phyloP scores from a whole-genome alignment of 2,797 vertebrate genomes.

The Rousettus madagascariensis region DNA sequence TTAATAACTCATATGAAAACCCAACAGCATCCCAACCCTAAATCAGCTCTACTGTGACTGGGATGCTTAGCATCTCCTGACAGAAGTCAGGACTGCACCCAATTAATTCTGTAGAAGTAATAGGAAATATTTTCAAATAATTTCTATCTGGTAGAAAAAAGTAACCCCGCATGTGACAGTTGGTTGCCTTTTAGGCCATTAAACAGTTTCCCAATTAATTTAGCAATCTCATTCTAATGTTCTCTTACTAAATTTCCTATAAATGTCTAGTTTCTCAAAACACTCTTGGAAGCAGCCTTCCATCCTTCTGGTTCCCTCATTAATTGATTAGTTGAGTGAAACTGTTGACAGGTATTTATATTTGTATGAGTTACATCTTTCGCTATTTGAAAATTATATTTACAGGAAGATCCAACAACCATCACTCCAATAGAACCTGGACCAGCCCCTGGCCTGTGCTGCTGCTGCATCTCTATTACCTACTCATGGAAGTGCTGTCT shows the following conservation, averaged over 20 bases:
- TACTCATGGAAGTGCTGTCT: not conserved
- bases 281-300: not conserved
- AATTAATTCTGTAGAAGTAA: not conserved
- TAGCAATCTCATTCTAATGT: not conserved
- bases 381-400: not conserved
- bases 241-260: not conserved
- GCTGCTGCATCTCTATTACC: not conserved
- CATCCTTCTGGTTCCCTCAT: not conserved
- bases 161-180: not conserved
- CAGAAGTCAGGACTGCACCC: not conserved
- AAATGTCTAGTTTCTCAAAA: conserved; percentile 15
- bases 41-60: not conserved
- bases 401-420: not conserved
- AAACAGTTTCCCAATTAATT: conserved; percentile 9
- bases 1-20: conserved; percentile 33
- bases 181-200: conserved; percentile 2
- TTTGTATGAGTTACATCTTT: not conserved
- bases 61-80: not conserved
- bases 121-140: conserved; percentile 19
- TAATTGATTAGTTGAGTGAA: not conserved
- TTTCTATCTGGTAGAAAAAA: not conserved
- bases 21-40: not conserved
- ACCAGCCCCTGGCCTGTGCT: not conserved
- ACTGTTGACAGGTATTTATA: not conserved
- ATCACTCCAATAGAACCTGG: not conserved